These are phyloP conservation scores for Blastobasis lacticolella DNA, from an alignment of 2,888 invertebrate genomes.

Conservation along the genomic window DNA sequence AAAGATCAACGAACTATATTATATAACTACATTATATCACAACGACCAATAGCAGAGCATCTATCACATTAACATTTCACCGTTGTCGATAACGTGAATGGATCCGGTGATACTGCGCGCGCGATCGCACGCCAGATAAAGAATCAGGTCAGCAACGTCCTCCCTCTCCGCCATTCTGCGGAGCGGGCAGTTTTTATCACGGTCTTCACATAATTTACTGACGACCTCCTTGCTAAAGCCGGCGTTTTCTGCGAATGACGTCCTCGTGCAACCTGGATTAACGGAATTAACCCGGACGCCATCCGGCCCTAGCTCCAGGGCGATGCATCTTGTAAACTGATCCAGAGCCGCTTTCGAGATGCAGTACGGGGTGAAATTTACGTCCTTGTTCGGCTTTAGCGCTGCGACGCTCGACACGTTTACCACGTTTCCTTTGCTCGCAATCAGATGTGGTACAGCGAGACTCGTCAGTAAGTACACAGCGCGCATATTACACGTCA, in stretches of 20 bases:
- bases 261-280: conserved; percentile 94
- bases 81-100: conserved; percentile 59
- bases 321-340: conserved; percentile 92
- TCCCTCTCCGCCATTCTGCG: conserved; percentile 85
- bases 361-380: conserved; percentile 88
- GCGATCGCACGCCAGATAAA: conserved; percentile 90
- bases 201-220: conserved; percentile 81
- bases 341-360: conserved; percentile 95
- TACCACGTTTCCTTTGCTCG: conserved; percentile 87
- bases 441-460: conserved; percentile 85
- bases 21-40: not conserved
- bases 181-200: conserved; percentile 88
- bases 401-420: conserved; percentile 96
- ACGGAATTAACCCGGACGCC: conserved; percentile 91
- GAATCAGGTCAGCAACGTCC: conserved; percentile 91
- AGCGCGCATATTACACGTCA: conserved; percentile 88
- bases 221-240: conserved; percentile 77
- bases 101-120: conserved; percentile 93
- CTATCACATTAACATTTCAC: conserved; percentile 48
- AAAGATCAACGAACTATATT: not conserved
- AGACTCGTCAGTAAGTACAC: conserved; percentile 85
- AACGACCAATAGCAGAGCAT: conserved; percentile 3
- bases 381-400: conserved; percentile 64
- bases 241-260: conserved; percentile 76
- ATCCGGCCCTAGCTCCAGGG: conserved; percentile 84